Evolutionary conservation across 2,888 invertebrate genomes (phyloP).

Genomic region (Hypercompe scribonia): DNA sequence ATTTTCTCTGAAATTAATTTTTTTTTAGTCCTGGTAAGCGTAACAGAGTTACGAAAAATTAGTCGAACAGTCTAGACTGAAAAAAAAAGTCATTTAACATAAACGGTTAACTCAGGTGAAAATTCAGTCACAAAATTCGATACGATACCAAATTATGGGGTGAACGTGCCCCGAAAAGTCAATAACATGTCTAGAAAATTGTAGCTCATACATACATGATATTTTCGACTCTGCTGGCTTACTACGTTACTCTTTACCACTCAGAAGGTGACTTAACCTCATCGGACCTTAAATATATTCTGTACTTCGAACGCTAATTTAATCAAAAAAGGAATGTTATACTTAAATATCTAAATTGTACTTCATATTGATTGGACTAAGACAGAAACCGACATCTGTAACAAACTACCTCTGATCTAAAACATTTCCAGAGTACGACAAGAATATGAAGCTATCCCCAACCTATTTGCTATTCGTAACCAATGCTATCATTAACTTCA

Average conservation of each 20-base stretch:
- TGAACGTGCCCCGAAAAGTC: neutral
- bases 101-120: neutral
- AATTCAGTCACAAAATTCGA: neutral
- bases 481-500: neutral
- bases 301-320: neutral
- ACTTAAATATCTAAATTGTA: neutral
- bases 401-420: neutral
- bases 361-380: neutral
- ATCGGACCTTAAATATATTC: neutral
- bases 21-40: neutral
- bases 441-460: neutral
- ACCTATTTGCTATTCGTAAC: constrained; percentile 6
- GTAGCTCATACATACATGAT: neutral
- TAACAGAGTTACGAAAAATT: neutral
- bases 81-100: neutral
- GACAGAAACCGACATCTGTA: neutral
- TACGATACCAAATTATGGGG: neutral
- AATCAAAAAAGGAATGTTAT: neutral
- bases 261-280: neutral
- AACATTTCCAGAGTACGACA: neutral
- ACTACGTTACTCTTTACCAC: neutral
- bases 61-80: neutral
- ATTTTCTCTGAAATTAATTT: neutral
- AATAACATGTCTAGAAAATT: neutral
- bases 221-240: neutral